A percentile compares a stretch with the other conserved stretches of the same genome.
phyloP scores from a whole-genome alignment of 2,113 vertebrate genomes.

The Leptobrachium ailaonicum region DNA sequence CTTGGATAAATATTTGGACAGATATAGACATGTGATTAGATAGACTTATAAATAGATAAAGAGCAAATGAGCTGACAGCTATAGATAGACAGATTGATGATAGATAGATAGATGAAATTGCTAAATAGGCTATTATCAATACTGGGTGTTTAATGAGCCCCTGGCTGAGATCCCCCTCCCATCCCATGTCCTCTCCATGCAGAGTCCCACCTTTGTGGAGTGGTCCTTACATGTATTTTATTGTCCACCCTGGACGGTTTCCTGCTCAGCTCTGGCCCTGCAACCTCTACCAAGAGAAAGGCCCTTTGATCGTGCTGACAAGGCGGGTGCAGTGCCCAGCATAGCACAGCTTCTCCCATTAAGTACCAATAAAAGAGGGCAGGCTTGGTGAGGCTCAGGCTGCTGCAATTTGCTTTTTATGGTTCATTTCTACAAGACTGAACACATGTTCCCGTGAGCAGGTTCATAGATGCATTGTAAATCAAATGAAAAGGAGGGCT shows the following conservation, averaged over 20 bases:
- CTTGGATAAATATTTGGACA: too few relatives aligned
- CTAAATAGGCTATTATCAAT: too few relatives aligned
- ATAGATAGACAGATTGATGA: too few relatives aligned
- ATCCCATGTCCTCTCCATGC: not conserved
- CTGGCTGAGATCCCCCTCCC: not conserved
- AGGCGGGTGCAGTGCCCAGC: conserved; percentile 39
- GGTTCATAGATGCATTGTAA: conserved; percentile 70
- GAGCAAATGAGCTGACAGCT: too few relatives aligned
- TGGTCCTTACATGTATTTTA: conserved; percentile 13
- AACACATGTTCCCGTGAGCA: conserved; percentile 70
- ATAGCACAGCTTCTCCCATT: conserved; percentile 39
- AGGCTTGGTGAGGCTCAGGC: conserved; percentile 34
- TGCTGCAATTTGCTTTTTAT: conserved; percentile 60
- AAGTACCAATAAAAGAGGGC: conserved; percentile 43
- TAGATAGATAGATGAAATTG: too few relatives aligned
- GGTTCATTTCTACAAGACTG: conserved; percentile 64
- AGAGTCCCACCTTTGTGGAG: not conserved
- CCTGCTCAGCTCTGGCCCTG: conserved; percentile 10
- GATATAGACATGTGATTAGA: too few relatives aligned
- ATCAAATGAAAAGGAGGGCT: conserved; percentile 62
- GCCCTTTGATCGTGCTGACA: conserved; percentile 38
- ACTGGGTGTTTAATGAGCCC: too few relatives aligned
- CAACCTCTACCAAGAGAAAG: not conserved
- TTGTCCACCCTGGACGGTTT: conserved; percentile 26
- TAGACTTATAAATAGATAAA: too few relatives aligned